A percentile compares a stretch with the other conserved stretches of the same genome.
Conservation (phyloP, 2,888 invertebrate species). For the Drosophila austrosaltans region DNA sequence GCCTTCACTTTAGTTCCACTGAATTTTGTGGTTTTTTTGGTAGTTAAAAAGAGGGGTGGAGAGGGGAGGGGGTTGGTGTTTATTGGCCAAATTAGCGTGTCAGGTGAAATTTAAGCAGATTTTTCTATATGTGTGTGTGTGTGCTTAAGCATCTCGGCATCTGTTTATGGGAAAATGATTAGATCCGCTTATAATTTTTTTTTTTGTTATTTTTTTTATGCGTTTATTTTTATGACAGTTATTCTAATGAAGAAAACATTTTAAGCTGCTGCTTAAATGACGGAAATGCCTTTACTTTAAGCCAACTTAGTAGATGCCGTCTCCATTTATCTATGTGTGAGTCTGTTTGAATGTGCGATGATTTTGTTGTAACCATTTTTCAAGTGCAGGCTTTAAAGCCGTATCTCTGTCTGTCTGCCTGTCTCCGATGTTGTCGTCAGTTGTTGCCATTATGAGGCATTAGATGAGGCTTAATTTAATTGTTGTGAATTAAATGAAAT, state of each 20-base stretch:
- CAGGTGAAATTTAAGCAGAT: conserved; percentile 77
- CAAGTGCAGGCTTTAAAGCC: conserved; percentile 68
- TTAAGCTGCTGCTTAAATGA: conserved; percentile 73
- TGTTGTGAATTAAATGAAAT: conserved; percentile 66
- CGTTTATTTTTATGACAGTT: conserved; percentile 78
- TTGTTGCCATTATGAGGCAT: conserved; percentile 62
- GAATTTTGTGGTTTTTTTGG: conserved; percentile 55
- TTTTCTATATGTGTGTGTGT: conserved; percentile 49
- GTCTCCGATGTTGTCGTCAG: conserved; percentile 49
- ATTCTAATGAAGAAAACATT: conserved; percentile 76
- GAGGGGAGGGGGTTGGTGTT: conserved; percentile 45
- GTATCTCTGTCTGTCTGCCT: too few species aligned
- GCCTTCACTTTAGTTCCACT: conserved; percentile 53
- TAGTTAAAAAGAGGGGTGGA: not conserved
- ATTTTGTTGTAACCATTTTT: conserved; percentile 69
- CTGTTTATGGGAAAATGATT: conserved; percentile 75
- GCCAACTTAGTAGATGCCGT: not conserved
- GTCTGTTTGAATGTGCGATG: conserved; percentile 51
- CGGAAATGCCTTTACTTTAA: conserved; percentile 59
- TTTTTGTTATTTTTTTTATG: conserved; percentile 64
- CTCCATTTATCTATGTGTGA: not conserved
- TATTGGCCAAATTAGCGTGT: conserved; percentile 77
- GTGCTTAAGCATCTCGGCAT: conserved; percentile 24
- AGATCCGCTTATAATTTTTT: conserved; percentile 67
- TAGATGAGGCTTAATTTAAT: conserved; percentile 68